These are phyloP conservation scores for Acipenser oxyrinchus DNA, from an alignment of 2,797 vertebrate genomes.

Conservation along the genomic window DNA sequence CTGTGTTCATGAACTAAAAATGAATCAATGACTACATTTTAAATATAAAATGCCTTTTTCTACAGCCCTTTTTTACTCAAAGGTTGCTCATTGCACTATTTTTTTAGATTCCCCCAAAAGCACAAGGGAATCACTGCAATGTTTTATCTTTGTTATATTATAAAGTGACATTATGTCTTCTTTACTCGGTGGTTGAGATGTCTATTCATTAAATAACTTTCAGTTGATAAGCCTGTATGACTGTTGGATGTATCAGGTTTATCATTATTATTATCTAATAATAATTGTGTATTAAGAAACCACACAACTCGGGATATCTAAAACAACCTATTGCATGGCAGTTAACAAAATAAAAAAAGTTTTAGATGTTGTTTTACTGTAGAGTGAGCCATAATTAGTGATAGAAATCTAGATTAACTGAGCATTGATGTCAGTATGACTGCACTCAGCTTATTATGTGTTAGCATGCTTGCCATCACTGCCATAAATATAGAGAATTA, in stretches of 20 bases:
- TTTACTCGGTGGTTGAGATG: no score
- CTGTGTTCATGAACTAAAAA: no score
- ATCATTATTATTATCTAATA: background rate
- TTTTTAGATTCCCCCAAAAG: no score
- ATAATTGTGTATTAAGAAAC: background rate
- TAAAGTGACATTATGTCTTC: background rate
- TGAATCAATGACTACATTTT: no score
- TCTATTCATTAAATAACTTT: no score
- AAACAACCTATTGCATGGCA: background rate
- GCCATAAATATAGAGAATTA: slow-evolving; percentile 3
- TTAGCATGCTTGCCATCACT: background rate
- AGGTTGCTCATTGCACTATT: no score
- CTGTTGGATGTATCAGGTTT: no score
- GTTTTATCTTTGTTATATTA: background rate
- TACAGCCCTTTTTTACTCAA: no score
- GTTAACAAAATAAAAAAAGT: background rate
- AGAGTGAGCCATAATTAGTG: slow-evolving; percentile 4
- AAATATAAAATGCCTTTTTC: no score
- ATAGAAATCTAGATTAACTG: slow-evolving; percentile 4
- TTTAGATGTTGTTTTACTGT: background rate
- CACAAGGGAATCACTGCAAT: no score
- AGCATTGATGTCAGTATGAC: slow-evolving; percentile 1
- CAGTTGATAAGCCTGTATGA: no score
- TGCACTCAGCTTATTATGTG: slow-evolving; percentile 4
- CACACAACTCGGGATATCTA: background rate